Evolutionary conservation across 1,140 invertebrate genomes (phyloP).

Genomic region (Magallana ariakensis): DNA sequence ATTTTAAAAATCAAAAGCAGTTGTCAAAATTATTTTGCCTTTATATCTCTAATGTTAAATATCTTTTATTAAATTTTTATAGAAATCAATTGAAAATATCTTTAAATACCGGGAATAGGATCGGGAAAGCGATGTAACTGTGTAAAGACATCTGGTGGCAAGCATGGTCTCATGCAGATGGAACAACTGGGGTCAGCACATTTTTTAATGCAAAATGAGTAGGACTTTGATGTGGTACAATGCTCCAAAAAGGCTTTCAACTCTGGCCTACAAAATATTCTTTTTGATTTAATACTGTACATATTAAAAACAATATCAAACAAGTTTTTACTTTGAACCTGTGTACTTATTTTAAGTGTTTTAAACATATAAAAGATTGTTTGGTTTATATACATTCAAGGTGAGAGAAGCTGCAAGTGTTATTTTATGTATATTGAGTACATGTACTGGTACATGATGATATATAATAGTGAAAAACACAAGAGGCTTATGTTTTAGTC

Average conservation of each 20-base stretch:
- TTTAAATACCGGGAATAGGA: conserved; percentile 42
- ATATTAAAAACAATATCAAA: neutral
- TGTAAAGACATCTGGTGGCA: conserved; percentile 43
- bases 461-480: neutral
- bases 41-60: no score
- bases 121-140: conserved; percentile 44
- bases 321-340: conserved; percentile 12
- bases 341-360: neutral
- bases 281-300: neutral
- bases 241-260: conserved; percentile 23
- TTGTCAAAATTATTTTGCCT: neutral
- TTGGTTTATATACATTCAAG: neutral
- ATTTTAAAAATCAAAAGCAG: neutral
- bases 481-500: conserved; percentile 20
- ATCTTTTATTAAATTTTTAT: neutral
- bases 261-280: conserved; percentile 1
- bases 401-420: conserved; percentile 8
- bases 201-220: conserved; percentile 46
- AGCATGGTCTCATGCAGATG: conserved; percentile 5
- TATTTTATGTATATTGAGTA: neutral
- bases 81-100: conserved; percentile 3
- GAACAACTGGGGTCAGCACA: conserved; percentile 28
- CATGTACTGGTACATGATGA: no score
- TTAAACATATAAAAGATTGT: neutral
- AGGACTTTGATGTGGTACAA: conserved; percentile 21